A percentile compares a stretch with the other conserved stretches of the same genome.
phyloP scores from a whole-genome alignment of 1,140 invertebrate species.

The Temnothorax nylanderi region DNA sequence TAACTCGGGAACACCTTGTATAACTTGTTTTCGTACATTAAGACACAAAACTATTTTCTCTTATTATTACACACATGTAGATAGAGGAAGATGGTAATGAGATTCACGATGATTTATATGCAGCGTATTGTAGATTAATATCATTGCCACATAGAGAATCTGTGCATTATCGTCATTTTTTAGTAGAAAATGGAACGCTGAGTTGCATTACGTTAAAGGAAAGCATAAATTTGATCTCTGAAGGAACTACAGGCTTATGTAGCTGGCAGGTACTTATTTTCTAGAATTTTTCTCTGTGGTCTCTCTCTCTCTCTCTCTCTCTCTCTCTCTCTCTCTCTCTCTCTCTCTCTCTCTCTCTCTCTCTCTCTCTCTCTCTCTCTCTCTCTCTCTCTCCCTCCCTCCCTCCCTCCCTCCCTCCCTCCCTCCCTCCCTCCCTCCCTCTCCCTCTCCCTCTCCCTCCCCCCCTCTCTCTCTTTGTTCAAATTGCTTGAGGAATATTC shows the following conservation, averaged over 20 bases:
- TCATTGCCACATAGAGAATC: slow-evolving; percentile 67
- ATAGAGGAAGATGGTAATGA: slow-evolving; percentile 80
- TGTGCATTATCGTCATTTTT: slow-evolving; percentile 85
- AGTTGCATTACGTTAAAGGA: slow-evolving; percentile 84
- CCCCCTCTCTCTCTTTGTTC: background rate
- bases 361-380: too few relatives aligned
- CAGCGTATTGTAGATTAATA: slow-evolving; percentile 81
- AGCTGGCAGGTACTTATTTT: slow-evolving; percentile 85
- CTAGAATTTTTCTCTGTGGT: background rate
- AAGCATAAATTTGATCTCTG: slow-evolving; percentile 86
- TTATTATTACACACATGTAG: slow-evolving; percentile 56
- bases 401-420: too few relatives aligned
- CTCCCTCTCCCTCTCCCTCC: too few relatives aligned
- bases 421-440: too few relatives aligned
- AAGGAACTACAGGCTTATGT: slow-evolving; percentile 87
- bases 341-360: too few relatives aligned
- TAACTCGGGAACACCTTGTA: too few relatives aligned
- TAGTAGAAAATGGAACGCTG: slow-evolving; percentile 69
- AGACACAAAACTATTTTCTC: slow-evolving; percentile 25
- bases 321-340: too few relatives aligned
- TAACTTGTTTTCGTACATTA: background rate
- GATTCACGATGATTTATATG: slow-evolving; percentile 84
- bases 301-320: too few relatives aligned
- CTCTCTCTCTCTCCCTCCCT: too few relatives aligned
- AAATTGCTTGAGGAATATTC: background rate